Evolutionary conservation across 2,113 vertebrate genomes (phyloP), one percentile per base, ranked within the genome.

Genomic region (Morone chrysops): DNA sequence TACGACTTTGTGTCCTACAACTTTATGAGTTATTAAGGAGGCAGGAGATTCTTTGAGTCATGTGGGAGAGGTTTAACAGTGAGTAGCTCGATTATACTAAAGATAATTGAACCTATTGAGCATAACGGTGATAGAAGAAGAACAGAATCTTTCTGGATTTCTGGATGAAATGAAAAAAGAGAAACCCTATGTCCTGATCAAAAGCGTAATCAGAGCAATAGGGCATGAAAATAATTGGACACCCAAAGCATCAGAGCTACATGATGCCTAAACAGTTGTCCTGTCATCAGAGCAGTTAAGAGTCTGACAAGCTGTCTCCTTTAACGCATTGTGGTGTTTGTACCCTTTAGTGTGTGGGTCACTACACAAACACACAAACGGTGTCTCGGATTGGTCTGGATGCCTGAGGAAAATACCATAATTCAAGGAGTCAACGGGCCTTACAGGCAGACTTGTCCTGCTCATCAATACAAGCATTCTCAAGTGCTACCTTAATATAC

Each of bases 141-240:
- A 77, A 81, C 67, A 16, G 48, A 82, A 80, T 63, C 36, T 77
- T 74, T 69, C 57, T 69, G 66, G n/a, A 90, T 86, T 86, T 81
- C 74, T 75, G 66, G 53, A 65, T 72, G 48, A 71, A 84, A 87
- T 82, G 18, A 84, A 87, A 69, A 65, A 78, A 70, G 73, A 80
- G 61, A 85, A 88, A 79, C 53, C 70, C 77, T 70, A 67, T 77
- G 85, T 86, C 76, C 69, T 76, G 84, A 91, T 92, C 83, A 25
- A 54, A 82, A 77, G 80, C n/a, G 68, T 81, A 90, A 94, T 91
- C 87, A 88, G 76, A 57, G 73, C 82, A 78, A 83, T 76, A 79
- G 76, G 62, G 87, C 87, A 82, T 92, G 90, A 88, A 93, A 93
- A 90, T 92, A 93, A 93, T 91, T 89, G 80, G 85, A 89, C 76